These are phyloP conservation scores for Tinamus major DNA, from an alignment of 2,797 vertebrate species.

Conservation along the genomic window DNA sequence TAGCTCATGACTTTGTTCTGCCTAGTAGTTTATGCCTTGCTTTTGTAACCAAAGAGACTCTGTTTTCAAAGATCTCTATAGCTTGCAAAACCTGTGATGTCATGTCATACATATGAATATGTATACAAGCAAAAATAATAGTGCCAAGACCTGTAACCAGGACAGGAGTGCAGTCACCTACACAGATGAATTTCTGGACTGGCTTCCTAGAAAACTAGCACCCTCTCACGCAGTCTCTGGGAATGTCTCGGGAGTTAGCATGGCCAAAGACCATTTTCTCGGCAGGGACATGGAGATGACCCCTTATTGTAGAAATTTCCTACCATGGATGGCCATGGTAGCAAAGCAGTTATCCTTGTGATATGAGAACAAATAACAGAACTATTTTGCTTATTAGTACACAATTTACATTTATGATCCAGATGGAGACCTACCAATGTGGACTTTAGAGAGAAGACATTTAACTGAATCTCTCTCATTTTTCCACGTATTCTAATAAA, in stretches of 20 bases:
- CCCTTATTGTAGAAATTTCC: neutral
- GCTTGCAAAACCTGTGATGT: neutral
- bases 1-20: constrained; percentile 9
- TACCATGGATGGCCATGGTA: neutral
- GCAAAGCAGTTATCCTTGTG: neutral
- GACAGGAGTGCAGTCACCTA: neutral
- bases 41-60: neutral
- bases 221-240: neutral
- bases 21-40: neutral
- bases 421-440: neutral
- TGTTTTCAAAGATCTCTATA: neutral
- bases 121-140: neutral
- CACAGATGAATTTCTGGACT: neutral
- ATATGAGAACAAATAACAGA: neutral
- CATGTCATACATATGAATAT: neutral
- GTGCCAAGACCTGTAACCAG: neutral
- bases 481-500: neutral
- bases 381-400: neutral
- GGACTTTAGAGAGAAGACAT: neutral
- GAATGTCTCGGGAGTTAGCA: neutral
- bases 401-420: neutral
- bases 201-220: neutral
- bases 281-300: neutral
- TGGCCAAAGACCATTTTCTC: neutral
- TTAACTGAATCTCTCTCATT: neutral